Evolutionary conservation across 2,888 invertebrate genomes (phyloP), one percentile per base, ranked within the genome.

Genomic region (Rapana venosa): DNA sequence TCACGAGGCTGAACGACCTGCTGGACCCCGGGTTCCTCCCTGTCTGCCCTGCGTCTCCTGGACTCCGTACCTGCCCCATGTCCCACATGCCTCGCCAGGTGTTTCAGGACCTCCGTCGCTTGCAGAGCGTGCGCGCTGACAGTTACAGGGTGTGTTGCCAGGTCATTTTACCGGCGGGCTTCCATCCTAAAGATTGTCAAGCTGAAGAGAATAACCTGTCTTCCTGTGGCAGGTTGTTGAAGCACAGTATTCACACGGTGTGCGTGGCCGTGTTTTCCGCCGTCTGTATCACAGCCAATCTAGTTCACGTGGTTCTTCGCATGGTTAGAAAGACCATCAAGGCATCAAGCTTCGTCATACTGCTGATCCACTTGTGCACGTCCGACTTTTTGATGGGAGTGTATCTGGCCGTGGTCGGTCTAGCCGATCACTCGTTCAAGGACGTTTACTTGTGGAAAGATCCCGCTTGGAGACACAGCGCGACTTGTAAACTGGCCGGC

Each of bases 41-140:
- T 85, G 58, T 30, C 84, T 20, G 26, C 15, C 17, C 84, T 85
- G 30, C 84, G 30, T 1, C 15, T 58, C 15, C 56, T 85, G n/a
- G 84, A 85, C 36, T 85, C 22, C 84, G 84, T n/a, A 58, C 30
- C 4, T 85, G 84, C 58, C 84, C 84, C 1, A 30, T 85, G 84
- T 85, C 84, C n/a, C 26, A 85, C 17, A 58, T 85, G 11, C 58
- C 84, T 1, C 56, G 58, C 0, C 56, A 58, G 30, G 0, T 58
- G 15, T 85, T 85, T 58, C 58, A 30, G 26, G 84, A 30, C 5
- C 26, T 85, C 15, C 13, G 13, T 15, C 58, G 58, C 22, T 58
- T 85, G 17, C 84, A 30, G 4, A 85, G 17, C 0, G 30, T 85
- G 58, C 15, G 30, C 1, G 84, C 84, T 58, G 84, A 85, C 58